These are phyloP conservation scores for Octodon degus DNA, from an alignment of 2,113 vertebrate species.

Conservation along the genomic window DNA sequence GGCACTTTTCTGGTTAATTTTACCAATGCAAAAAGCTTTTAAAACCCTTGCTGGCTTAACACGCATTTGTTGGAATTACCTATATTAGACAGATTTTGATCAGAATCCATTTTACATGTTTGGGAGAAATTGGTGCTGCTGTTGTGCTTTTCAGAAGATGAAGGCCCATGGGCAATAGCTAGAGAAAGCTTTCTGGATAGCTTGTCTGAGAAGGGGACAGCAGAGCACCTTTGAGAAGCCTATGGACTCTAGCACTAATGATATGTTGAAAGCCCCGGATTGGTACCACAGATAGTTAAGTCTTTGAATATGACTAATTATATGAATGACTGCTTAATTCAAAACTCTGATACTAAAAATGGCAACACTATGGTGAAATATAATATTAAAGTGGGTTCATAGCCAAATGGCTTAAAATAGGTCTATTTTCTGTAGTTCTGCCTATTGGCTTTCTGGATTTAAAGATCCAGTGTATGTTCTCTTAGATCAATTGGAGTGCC, in stretches of 20 bases:
- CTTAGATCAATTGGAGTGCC: neutral
- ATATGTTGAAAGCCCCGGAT: neutral
- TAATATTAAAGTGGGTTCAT: neutral
- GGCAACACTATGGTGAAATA: neutral
- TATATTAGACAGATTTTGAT: neutral
- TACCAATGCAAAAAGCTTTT: neutral
- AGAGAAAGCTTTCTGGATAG: neutral
- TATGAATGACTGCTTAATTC: slow-evolving; percentile 21
- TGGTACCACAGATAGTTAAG: neutral
- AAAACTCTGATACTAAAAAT: slow-evolving; percentile 29
- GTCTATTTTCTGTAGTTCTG: neutral
- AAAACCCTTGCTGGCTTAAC: neutral
- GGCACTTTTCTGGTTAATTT: neutral
- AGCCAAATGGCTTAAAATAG: slow-evolving; percentile 11
- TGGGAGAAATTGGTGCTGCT: neutral
- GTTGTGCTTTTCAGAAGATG: neutral
- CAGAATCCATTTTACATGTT: slow-evolving; percentile 6
- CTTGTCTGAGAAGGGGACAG: neutral
- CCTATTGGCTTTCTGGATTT: slow-evolving; percentile 27
- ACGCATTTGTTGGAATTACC: neutral
- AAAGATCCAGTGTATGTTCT: neutral
- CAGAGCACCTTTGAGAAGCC: neutral
- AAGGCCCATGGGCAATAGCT: neutral
- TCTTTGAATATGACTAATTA: neutral
- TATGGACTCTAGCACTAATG: neutral